A percentile compares a stretch with the other conserved stretches of the same genome.
phyloP scores from a whole-genome alignment of 37 sponge, comb jelly and placozoan species.

The Haliclona indistincta region DNA sequence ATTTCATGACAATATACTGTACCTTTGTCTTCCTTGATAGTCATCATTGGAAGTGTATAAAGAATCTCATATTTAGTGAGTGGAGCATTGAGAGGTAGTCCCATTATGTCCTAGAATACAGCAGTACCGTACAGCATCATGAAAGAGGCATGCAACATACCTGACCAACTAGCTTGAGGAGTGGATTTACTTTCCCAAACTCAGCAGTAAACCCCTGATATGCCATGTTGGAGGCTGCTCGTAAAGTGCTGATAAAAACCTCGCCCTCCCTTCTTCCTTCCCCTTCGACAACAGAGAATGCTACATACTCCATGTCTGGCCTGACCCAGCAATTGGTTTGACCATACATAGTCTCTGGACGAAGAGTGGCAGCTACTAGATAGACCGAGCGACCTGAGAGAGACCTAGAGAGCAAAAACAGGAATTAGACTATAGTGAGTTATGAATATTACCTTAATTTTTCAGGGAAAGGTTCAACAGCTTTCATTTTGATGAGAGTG shows the following conservation, averaged over 20 bases:
- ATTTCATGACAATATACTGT: neutral
- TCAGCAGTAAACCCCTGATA: conserved; percentile 89
- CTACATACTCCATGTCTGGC: conserved; percentile 92
- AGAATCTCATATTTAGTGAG: conserved; percentile 85
- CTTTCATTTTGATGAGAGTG: conserved; percentile 96
- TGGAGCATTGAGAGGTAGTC: conserved; percentile 94
- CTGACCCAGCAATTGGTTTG: conserved; percentile 99
- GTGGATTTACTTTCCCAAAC: conserved; percentile 75
- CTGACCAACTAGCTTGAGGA: conserved; percentile 75
- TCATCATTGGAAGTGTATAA: conserved; percentile 98
- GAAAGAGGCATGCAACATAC: conserved; percentile 11
- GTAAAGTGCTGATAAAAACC: conserved; percentile 77
- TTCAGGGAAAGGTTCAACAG: conserved; percentile 76
- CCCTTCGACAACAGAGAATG: conserved; percentile 56
- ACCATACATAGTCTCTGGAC: conserved; percentile 99
- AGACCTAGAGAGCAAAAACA: conserved; percentile 33
- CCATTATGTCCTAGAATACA: conserved; percentile 84
- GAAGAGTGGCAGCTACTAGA: conserved; percentile 94
- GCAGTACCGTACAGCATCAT: neutral
- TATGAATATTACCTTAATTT: conserved; percentile 67
- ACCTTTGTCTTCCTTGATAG: conserved; percentile 97
- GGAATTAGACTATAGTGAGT: too few species aligned
- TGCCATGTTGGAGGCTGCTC: conserved; percentile 95
- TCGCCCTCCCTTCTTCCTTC: too few species aligned
- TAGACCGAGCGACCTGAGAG: conserved; percentile 76